These are phyloP conservation scores for Pogonognathellus flavescens DNA, from an alignment of 1,140 invertebrate species.

Conservation along the genomic window DNA sequence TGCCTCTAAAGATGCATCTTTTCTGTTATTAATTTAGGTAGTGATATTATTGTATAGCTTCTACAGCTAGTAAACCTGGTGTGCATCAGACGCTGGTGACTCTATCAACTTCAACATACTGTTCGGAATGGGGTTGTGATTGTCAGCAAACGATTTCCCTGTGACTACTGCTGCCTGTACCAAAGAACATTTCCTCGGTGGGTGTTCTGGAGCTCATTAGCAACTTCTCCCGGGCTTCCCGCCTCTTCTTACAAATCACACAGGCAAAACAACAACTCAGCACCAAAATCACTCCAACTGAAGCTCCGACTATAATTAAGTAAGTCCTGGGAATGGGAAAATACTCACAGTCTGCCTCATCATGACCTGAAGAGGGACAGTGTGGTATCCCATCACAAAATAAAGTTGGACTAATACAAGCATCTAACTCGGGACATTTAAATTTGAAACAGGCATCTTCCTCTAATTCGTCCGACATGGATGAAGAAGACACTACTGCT, in stretches of 20 bases:
- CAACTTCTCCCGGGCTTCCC: slow-evolving; percentile 51
- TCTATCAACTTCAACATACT: slow-evolving; percentile 88
- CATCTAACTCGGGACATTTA: slow-evolving; percentile 86
- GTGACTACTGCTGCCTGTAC: slow-evolving; percentile 56
- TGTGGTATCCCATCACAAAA: slow-evolving; percentile 90
- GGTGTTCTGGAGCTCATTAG: slow-evolving; percentile 61
- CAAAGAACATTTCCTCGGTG: slow-evolving; percentile 61
- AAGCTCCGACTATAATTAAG: slow-evolving; percentile 53
- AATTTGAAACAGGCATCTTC: slow-evolving; percentile 61
- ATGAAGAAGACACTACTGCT: slow-evolving; percentile 72
- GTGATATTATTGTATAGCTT: slow-evolving; percentile 22
- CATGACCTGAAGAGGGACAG: slow-evolving; percentile 88
- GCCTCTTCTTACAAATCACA: slow-evolving; percentile 57
- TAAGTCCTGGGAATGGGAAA: slow-evolving; percentile 65
- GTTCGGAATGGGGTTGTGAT: slow-evolving; percentile 87
- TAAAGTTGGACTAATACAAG: slow-evolving; percentile 87
- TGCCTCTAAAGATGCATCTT: slow-evolving; percentile 17
- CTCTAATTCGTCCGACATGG: slow-evolving; percentile 57
- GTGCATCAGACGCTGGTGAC: slow-evolving; percentile 80
- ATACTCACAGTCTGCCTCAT: slow-evolving; percentile 79
- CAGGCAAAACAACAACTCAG: slow-evolving; percentile 63
- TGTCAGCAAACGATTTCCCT: slow-evolving; percentile 92
- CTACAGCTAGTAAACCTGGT: slow-evolving; percentile 34
- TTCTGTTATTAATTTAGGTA: slow-evolving; percentile 62
- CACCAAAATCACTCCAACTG: slow-evolving; percentile 51